Evolutionary conservation across 2,797 vertebrate species (phyloP), one percentile per base, ranked within the genome.

Genomic region (Pseudotriccus pelzelni): DNA sequence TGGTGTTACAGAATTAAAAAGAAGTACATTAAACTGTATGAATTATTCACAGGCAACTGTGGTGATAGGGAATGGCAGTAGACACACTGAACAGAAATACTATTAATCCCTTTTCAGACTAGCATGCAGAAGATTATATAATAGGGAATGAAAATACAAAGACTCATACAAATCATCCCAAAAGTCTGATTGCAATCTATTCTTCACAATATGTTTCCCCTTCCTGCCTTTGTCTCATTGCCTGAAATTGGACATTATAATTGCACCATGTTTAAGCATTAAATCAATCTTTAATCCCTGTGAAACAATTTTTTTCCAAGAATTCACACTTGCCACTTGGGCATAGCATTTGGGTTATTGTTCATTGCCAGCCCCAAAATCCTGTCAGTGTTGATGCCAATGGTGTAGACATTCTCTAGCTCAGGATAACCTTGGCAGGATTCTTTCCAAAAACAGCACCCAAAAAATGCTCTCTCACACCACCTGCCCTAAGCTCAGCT

Each of bases 21-120:
- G 76, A 96, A 82, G 43, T 84, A 82, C 90, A 93, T 85, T 94
- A 95, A 76, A 72, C 75, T 47, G 20, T 78, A 92, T 97, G 89
- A 98, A 97, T 97, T 97, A 97, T 97, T 98, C 95, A 95, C 68
- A 93, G 63, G 32, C 66, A 94, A 44, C 70, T 92, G 58, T 76
- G 69, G 76, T 78, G 80, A 93, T 59, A 94, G 43, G 77, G 81
- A 96, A 97, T 87, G 82, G 66, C 82, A 96, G 59, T 80, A 95
- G 74, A 92, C 82, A 96, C 86, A 94, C 92, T 64, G 88, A 95
- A 85, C n/a, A 94, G 67, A 77, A 94, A 93, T 68, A 53, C 21
- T 88, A 93, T 94, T 94, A 97, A 90, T 96, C 95, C 87, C 68
- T 90, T 72, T 94, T 94, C 95, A 94, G 70, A 94, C 89, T 95